A percentile compares a stretch with the other conserved stretches of the same genome.
phyloP scores from a whole-genome alignment of 2,113 vertebrate species.

The Ardeotis arabs region DNA sequence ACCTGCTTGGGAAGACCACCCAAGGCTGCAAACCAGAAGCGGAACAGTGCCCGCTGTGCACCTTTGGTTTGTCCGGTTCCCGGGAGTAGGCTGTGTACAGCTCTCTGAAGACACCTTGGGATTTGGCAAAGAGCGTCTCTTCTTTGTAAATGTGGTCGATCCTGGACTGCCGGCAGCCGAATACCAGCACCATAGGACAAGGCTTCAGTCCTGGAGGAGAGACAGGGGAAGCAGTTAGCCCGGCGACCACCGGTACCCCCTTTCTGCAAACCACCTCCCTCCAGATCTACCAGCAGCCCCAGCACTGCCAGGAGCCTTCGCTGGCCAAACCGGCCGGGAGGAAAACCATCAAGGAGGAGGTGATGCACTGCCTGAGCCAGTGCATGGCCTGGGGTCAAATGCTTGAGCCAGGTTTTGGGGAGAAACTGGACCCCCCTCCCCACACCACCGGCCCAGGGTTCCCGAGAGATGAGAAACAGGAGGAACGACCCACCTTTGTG shows the following conservation, averaged over 20 bases:
- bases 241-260: fast-evolving
- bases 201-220: slow-evolving; percentile 82
- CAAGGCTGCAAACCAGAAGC: fast-evolving
- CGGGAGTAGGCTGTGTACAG: slow-evolving; percentile 94
- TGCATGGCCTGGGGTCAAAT: background rate
- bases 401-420: background rate
- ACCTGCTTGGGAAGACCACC: background rate
- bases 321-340: background rate
- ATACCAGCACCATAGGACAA: slow-evolving; percentile 93
- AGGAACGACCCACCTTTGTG: slow-evolving; percentile 83
- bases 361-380: background rate
- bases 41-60: background rate
- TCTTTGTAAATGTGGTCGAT: slow-evolving; percentile 97
- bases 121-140: slow-evolving; percentile 91
- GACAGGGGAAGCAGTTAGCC: background rate
- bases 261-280: background rate
- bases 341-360: background rate
- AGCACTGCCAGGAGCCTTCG: background rate
- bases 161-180: slow-evolving; percentile 94
- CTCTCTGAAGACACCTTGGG: slow-evolving; percentile 91
- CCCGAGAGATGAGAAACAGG: background rate
- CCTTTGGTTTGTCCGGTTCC: slow-evolving; percentile 98
- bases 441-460: fast-evolving
- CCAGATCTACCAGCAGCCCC: background rate
- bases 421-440: background rate